Base-by-base conservation (phyloP, 1,140 invertebrate genomes). In the Agraylea sexmaculata region DNA sequence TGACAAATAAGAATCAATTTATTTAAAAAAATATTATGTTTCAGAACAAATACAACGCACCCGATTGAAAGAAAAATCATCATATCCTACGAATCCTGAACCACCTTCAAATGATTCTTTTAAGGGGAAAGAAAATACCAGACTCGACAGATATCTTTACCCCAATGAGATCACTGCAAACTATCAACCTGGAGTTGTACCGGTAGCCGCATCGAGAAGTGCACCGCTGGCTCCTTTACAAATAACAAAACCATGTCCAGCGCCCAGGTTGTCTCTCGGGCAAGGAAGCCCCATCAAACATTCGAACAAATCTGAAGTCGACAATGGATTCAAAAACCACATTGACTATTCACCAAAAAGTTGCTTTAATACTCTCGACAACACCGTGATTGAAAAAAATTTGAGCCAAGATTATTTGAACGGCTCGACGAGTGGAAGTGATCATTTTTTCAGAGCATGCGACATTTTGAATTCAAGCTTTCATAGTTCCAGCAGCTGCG, bases 311-410 rank as follows among this genome's bases (percentile, higher is more conserved):
- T 7, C 21, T 19, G 32, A 36, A 4, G 44, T 47, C 4, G 15
- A 21, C 5, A 23, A 39, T 6, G 32, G 23, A 15, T 42, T 41
- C 28, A 50, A 46, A 27, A 33, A 51, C 47, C 16, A 47, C 49
- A 6, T 41, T 23, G 29, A 42, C 27, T 42, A 40, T 31, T 43
- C 43, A 11, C n/a, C 42, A 12, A 43, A 47, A 34, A 56, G 55
- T 40, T 50, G 42, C 23, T 47, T 42, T 20, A 46, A 43, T 22
- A 55, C 36, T 31, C 46, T 54, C 31, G 51, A 56, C 13, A 54
- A 47, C 25, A 51, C 49, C 2, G 53, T 54, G 6, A 43, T 52
- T 20, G 55, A 56, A 37, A 53, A 48, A 40, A 49, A 49, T 22
- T 32, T 49, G 16, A 41, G 42, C 2, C 47, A 49, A 39, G 47